Percentiles rank a stretch among this genome's conserved stretches.
These are phyloP conservation scores for Zhuqinia jingwanae DNA, from an alignment of 2,888 invertebrate species.

Conservation along the genomic window DNA sequence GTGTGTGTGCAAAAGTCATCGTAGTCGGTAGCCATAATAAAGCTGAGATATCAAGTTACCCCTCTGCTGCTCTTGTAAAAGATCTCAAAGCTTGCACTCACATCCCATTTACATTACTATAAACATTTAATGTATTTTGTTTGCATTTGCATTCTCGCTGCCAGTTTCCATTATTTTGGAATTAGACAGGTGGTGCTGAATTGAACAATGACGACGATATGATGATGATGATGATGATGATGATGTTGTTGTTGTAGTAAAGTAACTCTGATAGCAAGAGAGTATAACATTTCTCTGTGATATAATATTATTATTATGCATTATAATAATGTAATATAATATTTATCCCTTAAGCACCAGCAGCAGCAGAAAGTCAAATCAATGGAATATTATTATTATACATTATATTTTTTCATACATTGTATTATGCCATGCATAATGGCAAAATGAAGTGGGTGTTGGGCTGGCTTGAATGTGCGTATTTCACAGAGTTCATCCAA, in stretches of 20 bases:
- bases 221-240: not conserved
- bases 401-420: too few relatives aligned
- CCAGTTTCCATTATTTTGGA: not conserved
- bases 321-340: too few relatives aligned
- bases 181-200: slow-evolving; percentile 21
- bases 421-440: not conserved
- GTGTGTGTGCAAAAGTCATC: too few relatives aligned
- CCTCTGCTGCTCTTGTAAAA: too few relatives aligned
- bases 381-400: not conserved
- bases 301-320: too few relatives aligned
- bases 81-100: too few relatives aligned
- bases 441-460: slow-evolving; percentile 7
- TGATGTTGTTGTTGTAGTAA: too few relatives aligned
- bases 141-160: not conserved
- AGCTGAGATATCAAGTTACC: not conserved
- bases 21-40: too few relatives aligned
- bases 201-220: not conserved
- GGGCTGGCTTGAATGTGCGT: not conserved
- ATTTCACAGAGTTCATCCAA: slow-evolving; percentile 11
- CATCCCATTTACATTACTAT: not conserved
- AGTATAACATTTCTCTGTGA: too few relatives aligned
- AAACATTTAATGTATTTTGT: not conserved
- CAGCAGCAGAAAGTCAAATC: not conserved
- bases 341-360: not conserved
- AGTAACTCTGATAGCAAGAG: not conserved